A percentile compares a stretch with the other conserved stretches of the same genome.
Evolutionary conservation across 2,113 vertebrate genomes (phyloP).

Genomic region (Calidris pugnax): DNA sequence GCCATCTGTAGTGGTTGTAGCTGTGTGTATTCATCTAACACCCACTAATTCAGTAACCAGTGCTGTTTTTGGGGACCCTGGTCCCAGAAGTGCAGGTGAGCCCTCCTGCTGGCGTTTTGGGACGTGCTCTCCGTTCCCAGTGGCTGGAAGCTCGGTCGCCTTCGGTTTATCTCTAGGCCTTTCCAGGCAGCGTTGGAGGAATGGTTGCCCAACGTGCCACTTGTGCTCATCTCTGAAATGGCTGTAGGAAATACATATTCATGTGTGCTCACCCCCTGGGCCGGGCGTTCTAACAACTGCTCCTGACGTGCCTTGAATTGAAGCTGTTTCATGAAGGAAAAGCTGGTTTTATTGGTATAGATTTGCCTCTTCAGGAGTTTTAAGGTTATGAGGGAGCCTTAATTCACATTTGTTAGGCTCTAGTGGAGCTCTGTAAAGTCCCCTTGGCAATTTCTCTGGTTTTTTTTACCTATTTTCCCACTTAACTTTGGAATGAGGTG

Average conservation of each 20-base stretch:
- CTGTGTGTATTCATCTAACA: background rate
- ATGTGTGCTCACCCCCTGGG: accelerated
- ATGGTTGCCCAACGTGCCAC: accelerated
- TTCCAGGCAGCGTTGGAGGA: background rate
- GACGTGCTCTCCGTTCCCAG: accelerated
- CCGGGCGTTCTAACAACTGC: background rate
- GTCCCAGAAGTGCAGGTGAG: accelerated
- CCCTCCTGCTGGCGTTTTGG: accelerated
- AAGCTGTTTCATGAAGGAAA: background rate
- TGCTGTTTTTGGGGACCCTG: accelerated
- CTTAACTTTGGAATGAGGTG: background rate
- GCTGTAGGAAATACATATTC: accelerated
- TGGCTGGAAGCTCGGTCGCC: background rate
- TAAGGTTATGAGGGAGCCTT: background rate
- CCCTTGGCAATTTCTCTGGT: background rate
- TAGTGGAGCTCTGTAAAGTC: background rate
- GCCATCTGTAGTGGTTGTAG: accelerated
- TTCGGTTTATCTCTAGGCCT: background rate
- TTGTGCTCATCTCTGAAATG: background rate
- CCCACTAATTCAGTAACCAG: background rate
- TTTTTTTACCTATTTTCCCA: background rate
- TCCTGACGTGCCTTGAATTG: background rate
- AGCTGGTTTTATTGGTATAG: background rate
- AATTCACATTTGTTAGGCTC: background rate
- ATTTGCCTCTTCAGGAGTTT: background rate